Conservation (phyloP, 1,140 invertebrate genomes). For the Stegodyphus mimosarum region DNA sequence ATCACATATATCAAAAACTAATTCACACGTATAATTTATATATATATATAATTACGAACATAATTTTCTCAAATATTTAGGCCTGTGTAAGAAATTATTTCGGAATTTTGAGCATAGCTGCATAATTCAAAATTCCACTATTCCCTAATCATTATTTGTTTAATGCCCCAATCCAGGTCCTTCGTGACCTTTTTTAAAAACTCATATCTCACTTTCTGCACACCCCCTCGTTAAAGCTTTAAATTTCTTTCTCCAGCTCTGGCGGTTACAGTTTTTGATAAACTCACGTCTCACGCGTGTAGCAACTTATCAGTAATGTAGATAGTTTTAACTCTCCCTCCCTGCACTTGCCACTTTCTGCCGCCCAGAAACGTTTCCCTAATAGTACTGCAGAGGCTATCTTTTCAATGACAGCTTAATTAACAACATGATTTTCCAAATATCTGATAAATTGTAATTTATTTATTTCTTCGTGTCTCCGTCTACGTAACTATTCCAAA, state of each 20-base stretch:
- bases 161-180: too few relatives aligned
- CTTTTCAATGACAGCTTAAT: slow-evolving; percentile 55
- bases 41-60: too few relatives aligned
- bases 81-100: too few relatives aligned
- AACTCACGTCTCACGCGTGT: slow-evolving; percentile 24
- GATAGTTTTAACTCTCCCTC: slow-evolving; percentile 49
- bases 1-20: too few relatives aligned
- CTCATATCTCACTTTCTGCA: too few relatives aligned
- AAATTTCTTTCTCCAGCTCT: not conserved
- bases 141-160: too few relatives aligned
- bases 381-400: slow-evolving; percentile 6
- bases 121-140: too few relatives aligned
- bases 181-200: too few relatives aligned
- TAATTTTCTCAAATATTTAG: too few relatives aligned
- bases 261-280: slow-evolving; percentile 30
- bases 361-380: not conserved
- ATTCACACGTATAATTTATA: too few relatives aligned
- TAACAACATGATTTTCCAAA: slow-evolving; percentile 39
- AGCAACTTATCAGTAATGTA: slow-evolving; percentile 42
- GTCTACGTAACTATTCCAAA: not conserved
- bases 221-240: not conserved
- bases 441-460: slow-evolving; percentile 50
- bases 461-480: slow-evolving; percentile 9
- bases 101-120: too few relatives aligned
- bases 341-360: not conserved